Evolutionary conservation across 2,797 vertebrate genomes (phyloP), one percentile per base, ranked within the genome.

Genomic region (Alauda arvensis): DNA sequence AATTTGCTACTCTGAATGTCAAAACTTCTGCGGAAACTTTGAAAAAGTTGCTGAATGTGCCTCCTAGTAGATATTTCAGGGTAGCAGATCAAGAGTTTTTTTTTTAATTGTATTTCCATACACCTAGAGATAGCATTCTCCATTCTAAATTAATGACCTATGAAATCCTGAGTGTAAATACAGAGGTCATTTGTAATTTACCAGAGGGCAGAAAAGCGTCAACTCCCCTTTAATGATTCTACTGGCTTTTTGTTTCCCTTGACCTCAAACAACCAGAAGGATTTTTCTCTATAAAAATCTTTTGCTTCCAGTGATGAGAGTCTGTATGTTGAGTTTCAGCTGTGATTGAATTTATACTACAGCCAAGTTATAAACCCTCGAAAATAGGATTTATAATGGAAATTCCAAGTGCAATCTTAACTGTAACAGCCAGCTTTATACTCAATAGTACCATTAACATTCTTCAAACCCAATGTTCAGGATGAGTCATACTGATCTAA

Each of bases 311-410:
- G 9, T 80, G 77, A 85, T 92, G 89, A 93, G 93, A 85, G 56
- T 87, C 45, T 67, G 68, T 84, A 62, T 88, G 62, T 55, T 94
- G 91, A 94, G 83, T 95, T 95, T 95, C 91, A 94, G 53, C 76
- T 90, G 88, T 60, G 67, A 95, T 92, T 95, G 94, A 95, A 95
- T 96, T 96, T 96, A 95, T 96, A 91, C 62, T 94, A 92, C 57
- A 95, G 89, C 88, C 90, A 94, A 83, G 91, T 91, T 92, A 96
- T 95, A 97, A 97, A 94, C 82, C 74, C 93, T 94, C 16, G 76
- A 95, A 96, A 97, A 96, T 93, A 94, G 93, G 85, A 94, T 96
- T 97, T 96, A 88, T 96, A 95, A 96, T 96, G 89, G 94, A 95
- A 96, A 95, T 34, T 29, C 91, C 92, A 93, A 95, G 94, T 89